Conservation (phyloP, 2,888 invertebrate species). For the Pardosa pseudoannulata region DNA sequence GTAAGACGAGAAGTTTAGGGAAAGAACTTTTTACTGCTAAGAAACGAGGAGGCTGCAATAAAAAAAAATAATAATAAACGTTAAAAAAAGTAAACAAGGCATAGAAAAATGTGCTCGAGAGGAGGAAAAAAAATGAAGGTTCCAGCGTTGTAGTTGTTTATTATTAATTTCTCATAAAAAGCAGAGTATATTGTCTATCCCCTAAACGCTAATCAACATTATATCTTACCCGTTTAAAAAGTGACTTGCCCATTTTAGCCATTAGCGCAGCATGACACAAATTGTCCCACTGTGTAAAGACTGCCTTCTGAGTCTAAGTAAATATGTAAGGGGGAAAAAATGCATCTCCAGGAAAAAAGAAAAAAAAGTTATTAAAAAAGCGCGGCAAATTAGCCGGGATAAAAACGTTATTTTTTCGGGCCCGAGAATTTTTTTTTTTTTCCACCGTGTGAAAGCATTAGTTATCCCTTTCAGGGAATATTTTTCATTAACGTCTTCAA, state of each 20-base stretch:
- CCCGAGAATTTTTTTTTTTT: constrained; percentile 38
- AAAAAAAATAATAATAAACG: not conserved
- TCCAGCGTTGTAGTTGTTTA: constrained; percentile 44
- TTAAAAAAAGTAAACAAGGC: constrained; percentile 13
- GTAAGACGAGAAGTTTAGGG: constrained; percentile 28
- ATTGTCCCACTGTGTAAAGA: constrained; percentile 60
- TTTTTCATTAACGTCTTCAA: constrained; percentile 69
- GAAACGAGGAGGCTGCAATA: not conserved
- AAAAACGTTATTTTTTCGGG: constrained; percentile 61
- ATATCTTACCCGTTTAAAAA: constrained; percentile 68
- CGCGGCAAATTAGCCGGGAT: constrained; percentile 56
- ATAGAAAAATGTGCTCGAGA: constrained; percentile 11
- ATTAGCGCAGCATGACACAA: constrained; percentile 63
- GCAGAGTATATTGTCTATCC: constrained; percentile 60
- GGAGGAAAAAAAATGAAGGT: constrained; percentile 40
- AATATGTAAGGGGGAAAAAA: constrained; percentile 30
- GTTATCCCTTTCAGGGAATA: constrained; percentile 58
- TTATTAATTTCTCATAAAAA: constrained; percentile 70
- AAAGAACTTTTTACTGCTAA: constrained; percentile 51
- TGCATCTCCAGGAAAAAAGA: not conserved
- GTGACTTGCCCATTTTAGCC: constrained; percentile 33
- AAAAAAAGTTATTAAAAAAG: constrained; percentile 58
- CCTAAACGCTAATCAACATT: constrained; percentile 67
- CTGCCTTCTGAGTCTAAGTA: constrained; percentile 40
- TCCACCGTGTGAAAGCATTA: constrained; percentile 58